A percentile compares a stretch with the other conserved stretches of the same genome.
Conservation (phyloP, 2,888 invertebrate species). For the Mallateleia sp. region DNA sequence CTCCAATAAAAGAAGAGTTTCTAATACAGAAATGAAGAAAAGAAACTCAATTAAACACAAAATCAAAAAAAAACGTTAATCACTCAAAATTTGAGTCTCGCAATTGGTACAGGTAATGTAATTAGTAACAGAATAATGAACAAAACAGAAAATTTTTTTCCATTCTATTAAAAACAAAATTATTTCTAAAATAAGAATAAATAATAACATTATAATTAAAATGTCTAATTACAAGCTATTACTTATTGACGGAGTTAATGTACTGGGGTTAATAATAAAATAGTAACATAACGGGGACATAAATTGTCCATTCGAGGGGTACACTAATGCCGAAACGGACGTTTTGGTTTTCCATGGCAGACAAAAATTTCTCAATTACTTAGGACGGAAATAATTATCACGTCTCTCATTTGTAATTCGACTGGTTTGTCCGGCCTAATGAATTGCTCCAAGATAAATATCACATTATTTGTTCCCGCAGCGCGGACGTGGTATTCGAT, state of each 20-base stretch:
- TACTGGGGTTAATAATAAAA: conserved; percentile 59
- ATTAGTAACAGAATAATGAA: no score
- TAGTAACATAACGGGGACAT: conserved; percentile 38
- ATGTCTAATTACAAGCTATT: conserved; percentile 64
- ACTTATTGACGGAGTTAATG: conserved; percentile 64
- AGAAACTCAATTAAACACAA: no score
- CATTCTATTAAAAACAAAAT: no score
- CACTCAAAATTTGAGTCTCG: no score
- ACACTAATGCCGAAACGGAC: conserved; percentile 2
- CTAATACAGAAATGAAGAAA: no score
- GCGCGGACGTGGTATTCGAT: background rate
- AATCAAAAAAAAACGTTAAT: no score
- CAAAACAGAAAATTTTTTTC: no score
- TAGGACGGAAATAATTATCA: conserved; percentile 18
- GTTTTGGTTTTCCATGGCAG: conserved; percentile 6
- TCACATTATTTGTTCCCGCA: conserved; percentile 18
- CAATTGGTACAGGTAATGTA: no score
- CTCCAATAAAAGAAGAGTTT: no score
- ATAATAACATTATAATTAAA: no score
- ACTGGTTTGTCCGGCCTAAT: conserved; percentile 3
- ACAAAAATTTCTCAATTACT: conserved; percentile 21
- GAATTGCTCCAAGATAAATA: conserved; percentile 17
- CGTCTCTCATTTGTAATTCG: background rate
- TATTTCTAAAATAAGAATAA: no score
- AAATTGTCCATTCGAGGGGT: conserved; percentile 31